Percentiles rank a stretch among this genome's conserved stretches.
Evolutionary conservation across 2,797 vertebrate genomes (phyloP).

Genomic region (Galago senegalensis): DNA sequence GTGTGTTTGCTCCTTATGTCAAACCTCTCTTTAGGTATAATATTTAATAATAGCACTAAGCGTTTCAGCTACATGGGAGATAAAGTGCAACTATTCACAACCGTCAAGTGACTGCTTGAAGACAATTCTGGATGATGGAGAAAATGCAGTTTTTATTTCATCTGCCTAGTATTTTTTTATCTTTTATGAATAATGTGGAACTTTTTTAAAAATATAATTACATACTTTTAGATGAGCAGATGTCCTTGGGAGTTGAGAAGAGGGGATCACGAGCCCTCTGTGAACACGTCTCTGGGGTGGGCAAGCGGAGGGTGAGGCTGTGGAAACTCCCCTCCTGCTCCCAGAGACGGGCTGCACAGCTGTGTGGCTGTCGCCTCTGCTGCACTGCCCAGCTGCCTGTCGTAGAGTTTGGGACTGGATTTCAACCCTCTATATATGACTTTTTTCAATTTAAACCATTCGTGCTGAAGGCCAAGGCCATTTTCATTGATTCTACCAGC

Average conservation of each 20-base stretch:
- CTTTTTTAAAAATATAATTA: not conserved
- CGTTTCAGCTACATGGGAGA: not conserved
- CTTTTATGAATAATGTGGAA: not conserved
- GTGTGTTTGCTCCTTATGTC: not conserved
- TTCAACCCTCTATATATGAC: not conserved
- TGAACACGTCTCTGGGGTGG: fast-evolving
- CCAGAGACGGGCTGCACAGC: fast-evolving
- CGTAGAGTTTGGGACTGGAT: not conserved
- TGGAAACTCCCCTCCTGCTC: fast-evolving
- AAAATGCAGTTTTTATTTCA: not conserved
- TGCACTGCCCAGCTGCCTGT: not conserved
- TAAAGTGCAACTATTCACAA: not conserved
- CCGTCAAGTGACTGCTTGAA: not conserved
- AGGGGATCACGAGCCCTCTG: not conserved
- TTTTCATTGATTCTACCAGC: not conserved
- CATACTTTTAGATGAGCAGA: not conserved
- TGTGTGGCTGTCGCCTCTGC: fast-evolving
- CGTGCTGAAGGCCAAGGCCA: not conserved
- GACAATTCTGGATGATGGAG: not conserved
- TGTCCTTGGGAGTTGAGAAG: not conserved
- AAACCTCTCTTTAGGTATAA: not conserved
- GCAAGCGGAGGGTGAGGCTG: fast-evolving
- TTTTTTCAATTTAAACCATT: not conserved
- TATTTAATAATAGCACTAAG: not conserved
- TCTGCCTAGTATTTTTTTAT: not conserved